Conservation (phyloP, 2,113 vertebrate species). For the Trichechus manatus region DNA sequence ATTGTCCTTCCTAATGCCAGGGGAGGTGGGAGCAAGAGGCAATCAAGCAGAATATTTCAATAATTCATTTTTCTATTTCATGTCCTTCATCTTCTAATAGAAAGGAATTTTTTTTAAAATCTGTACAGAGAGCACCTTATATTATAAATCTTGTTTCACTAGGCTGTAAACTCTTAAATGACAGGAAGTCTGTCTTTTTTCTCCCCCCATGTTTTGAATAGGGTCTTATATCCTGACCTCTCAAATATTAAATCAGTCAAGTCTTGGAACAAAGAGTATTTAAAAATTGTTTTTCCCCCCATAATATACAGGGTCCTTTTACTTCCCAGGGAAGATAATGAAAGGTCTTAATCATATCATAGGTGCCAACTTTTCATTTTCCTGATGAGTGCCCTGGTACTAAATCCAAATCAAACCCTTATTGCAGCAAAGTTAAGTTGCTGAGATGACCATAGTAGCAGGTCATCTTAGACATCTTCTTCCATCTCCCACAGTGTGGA, state of each 20-base stretch:
- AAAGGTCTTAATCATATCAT: slow-evolving; percentile 78
- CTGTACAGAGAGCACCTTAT: slow-evolving; percentile 53
- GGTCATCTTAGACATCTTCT: slow-evolving; percentile 53
- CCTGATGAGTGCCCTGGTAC: slow-evolving; percentile 35
- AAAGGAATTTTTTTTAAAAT: slow-evolving; percentile 35
- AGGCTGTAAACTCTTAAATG: slow-evolving; percentile 73
- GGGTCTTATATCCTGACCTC: slow-evolving; percentile 68
- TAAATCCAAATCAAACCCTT: slow-evolving; percentile 75
- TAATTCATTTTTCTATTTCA: slow-evolving; percentile 83
- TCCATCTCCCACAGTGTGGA: background rate
- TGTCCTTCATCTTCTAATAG: slow-evolving; percentile 76
- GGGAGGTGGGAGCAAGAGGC: slow-evolving; percentile 43
- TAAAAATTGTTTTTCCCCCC: slow-evolving; percentile 35
- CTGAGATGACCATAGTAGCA: slow-evolving; percentile 57
- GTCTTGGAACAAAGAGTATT: slow-evolving; percentile 75
- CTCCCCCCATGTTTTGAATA: slow-evolving; percentile 66
- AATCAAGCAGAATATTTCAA: slow-evolving; percentile 74
- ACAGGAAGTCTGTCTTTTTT: slow-evolving; percentile 68
- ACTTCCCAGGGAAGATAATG: slow-evolving; percentile 65
- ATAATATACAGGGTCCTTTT: slow-evolving; percentile 38
- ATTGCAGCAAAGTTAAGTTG: slow-evolving; percentile 58
- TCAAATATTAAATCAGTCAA: slow-evolving; percentile 80
- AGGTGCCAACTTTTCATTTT: slow-evolving; percentile 78
- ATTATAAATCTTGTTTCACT: slow-evolving; percentile 77
- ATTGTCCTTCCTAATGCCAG: background rate